These are phyloP conservation scores for Metaphire vulgaris DNA, from an alignment of 1,140 invertebrate genomes.

Conservation along the genomic window DNA sequence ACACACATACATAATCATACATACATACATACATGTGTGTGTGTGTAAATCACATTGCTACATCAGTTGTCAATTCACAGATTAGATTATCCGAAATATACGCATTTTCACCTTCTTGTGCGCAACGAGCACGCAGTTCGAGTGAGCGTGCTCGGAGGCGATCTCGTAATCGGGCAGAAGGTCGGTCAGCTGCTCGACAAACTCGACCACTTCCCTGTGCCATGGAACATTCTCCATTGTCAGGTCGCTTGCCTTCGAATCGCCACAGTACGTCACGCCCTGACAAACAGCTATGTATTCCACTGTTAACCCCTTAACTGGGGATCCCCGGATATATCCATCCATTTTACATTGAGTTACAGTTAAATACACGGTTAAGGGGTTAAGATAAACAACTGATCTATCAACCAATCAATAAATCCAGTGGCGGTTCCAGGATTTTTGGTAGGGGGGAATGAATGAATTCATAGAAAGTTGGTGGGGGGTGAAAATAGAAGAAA, in stretches of 20 bases:
- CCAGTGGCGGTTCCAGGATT: too few species aligned
- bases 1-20: neutral
- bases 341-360: too few species aligned
- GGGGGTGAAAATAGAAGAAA: too few species aligned
- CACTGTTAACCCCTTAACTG: too few species aligned
- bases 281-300: conserved; percentile 39
- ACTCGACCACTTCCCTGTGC: conserved; percentile 61
- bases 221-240: conserved; percentile 65
- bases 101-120: conserved; percentile 58
- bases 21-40: neutral
- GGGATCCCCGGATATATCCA: too few species aligned
- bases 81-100: too few species aligned
- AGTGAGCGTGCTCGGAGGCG: conserved; percentile 63
- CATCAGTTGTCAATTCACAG: too few species aligned
- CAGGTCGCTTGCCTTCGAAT: conserved; percentile 56
- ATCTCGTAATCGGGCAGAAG: conserved; percentile 57
- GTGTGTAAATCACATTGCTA: too few species aligned
- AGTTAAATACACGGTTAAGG: too few species aligned
- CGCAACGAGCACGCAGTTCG: conserved; percentile 61
- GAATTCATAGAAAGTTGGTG: too few species aligned
- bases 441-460: too few species aligned
- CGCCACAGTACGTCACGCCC: conserved; percentile 63
- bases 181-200: conserved; percentile 54
- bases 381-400: too few species aligned
- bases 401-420: neutral